phyloP scores from a whole-genome alignment of 2,797 vertebrate species.

The Urophycis tenuis region DNA sequence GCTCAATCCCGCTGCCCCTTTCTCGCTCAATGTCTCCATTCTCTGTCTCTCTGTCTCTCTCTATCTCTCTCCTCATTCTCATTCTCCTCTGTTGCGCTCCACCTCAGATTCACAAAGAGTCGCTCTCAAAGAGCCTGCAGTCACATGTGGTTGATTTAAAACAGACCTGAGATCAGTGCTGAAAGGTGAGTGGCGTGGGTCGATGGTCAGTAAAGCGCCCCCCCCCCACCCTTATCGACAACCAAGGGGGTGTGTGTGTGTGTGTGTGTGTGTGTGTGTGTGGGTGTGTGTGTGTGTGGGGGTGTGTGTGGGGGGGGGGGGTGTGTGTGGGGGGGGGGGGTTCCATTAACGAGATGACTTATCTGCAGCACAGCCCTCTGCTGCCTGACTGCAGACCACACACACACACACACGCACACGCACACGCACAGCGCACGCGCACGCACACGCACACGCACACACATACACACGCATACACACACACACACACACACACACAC shows the following conservation, averaged over 20 bases:
- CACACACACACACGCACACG: neutral
- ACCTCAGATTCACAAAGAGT: neutral
- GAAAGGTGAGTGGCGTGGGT: constrained; percentile 10
- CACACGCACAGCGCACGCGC: too few relatives aligned
- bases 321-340: too few relatives aligned
- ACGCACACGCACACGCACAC: neutral
- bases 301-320: too few relatives aligned
- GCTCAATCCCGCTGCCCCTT: neutral
- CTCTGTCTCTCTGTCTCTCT: neutral
- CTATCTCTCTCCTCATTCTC: constrained; percentile 1
- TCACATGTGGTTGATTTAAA: constrained; percentile 9
- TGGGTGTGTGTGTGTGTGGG: too few relatives aligned
- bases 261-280: too few relatives aligned
- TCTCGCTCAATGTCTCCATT: neutral
- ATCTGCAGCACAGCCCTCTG: neutral
- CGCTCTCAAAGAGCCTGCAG: neutral
- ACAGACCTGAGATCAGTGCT: neutral
- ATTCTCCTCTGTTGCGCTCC: neutral
- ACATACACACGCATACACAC: too few relatives aligned
- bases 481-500: neutral
- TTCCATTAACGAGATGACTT: constrained; percentile 8
- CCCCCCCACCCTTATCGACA: neutral
- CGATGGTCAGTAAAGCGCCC: neutral
- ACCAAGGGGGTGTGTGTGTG: neutral
- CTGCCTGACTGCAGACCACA: neutral